These are phyloP conservation scores for Ridgeia piscesae DNA, from an alignment of 1,140 invertebrate species.

Conservation along the genomic window DNA sequence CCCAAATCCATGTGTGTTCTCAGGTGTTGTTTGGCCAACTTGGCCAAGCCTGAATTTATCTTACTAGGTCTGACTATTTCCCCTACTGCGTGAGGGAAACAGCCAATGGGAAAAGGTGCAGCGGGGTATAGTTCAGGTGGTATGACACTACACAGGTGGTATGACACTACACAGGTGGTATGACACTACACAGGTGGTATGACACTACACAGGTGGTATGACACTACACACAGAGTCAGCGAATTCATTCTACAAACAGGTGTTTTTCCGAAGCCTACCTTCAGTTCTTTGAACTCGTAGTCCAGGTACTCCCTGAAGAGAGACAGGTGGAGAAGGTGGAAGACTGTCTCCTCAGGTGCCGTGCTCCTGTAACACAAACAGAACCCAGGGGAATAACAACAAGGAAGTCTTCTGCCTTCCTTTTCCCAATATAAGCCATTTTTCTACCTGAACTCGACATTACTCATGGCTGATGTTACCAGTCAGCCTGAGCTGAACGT, in stretches of 20 bases:
- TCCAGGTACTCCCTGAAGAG: constrained; percentile 90
- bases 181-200: too few relatives aligned
- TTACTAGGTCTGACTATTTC: neutral
- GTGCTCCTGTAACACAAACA: constrained; percentile 33
- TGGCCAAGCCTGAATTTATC: neutral
- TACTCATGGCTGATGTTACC: too few relatives aligned
- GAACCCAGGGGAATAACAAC: too few relatives aligned
- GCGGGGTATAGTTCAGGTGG: neutral
- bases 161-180: too few relatives aligned
- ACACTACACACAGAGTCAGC: too few relatives aligned
- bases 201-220: too few relatives aligned
- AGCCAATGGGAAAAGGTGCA: neutral
- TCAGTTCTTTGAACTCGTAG: constrained; percentile 82
- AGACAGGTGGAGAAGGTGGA: constrained; percentile 89
- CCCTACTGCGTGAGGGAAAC: neutral
- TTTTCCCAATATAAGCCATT: too few relatives aligned
- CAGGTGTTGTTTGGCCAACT: neutral
- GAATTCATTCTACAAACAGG: neutral
- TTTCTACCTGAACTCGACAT: too few relatives aligned
- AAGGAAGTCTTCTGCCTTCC: too few relatives aligned
- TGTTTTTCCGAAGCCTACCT: constrained; percentile 51
- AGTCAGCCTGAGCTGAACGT: too few relatives aligned
- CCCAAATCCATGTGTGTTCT: neutral
- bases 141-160: neutral
- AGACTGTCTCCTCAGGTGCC: constrained; percentile 85